A percentile compares a stretch with the other conserved stretches of the same genome.
Evolutionary conservation across 2,113 vertebrate genomes (phyloP).

Genomic region (Paramormyrops kingsleyae): DNA sequence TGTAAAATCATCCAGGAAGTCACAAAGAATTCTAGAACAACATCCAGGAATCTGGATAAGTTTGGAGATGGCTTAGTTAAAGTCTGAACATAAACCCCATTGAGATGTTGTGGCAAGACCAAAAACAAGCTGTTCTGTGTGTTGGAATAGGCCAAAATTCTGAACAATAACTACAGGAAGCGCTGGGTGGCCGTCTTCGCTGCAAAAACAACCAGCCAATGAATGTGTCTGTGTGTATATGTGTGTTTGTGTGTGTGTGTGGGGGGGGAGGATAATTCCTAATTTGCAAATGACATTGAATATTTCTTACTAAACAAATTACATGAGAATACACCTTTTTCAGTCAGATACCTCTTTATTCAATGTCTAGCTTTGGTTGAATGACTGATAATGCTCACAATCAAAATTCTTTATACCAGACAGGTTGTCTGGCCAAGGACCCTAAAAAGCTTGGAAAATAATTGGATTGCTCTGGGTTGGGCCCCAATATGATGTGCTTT

Average conservation of each 20-base stretch:
- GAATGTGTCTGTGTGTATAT: background rate
- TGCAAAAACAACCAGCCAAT: background rate
- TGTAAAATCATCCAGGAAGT: conserved; percentile 5
- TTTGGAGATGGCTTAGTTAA: background rate
- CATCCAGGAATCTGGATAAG: background rate
- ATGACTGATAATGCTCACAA: background rate
- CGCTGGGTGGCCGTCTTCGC: background rate
- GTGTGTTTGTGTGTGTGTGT: background rate
- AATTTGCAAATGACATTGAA: background rate
- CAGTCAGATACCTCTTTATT: background rate
- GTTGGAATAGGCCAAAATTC: background rate
- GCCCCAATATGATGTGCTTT: background rate
- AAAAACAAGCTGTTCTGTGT: background rate
- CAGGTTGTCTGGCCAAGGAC: background rate
- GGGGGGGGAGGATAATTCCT: background rate
- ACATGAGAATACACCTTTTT: background rate
- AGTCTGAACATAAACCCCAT: background rate
- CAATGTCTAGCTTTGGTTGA: background rate
- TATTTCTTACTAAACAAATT: background rate
- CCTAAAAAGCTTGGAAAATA: background rate
- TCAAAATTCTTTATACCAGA: background rate
- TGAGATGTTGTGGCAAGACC: conserved; percentile 3
- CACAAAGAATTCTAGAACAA: conserved; percentile 6
- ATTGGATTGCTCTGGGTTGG: background rate
- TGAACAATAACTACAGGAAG: background rate